Conservation (phyloP, 2,113 vertebrate genomes). For the Phrynosoma blainvillii region DNA sequence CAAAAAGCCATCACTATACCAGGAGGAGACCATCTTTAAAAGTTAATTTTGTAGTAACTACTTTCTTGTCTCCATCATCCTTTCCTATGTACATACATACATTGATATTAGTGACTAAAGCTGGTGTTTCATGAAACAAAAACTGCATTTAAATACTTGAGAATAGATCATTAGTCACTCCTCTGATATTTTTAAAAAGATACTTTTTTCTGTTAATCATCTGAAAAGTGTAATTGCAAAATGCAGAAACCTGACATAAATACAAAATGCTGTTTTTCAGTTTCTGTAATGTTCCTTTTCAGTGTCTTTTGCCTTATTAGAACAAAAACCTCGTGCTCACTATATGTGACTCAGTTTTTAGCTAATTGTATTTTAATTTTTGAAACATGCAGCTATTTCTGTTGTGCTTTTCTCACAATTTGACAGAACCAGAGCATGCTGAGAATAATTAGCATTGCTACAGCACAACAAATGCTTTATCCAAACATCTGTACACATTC, state of each 20-base stretch:
- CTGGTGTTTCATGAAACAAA: slow-evolving; percentile 33
- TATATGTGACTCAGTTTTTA: slow-evolving; percentile 74
- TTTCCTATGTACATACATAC: neutral
- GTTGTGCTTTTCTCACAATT: slow-evolving; percentile 66
- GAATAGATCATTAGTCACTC: slow-evolving; percentile 57
- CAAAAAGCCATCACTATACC: neutral
- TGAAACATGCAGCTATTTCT: slow-evolving; percentile 60
- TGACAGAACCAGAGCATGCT: slow-evolving; percentile 65
- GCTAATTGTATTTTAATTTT: slow-evolving; percentile 78
- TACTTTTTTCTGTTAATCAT: slow-evolving; percentile 32
- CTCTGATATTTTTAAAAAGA: slow-evolving; percentile 37
- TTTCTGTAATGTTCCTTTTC: slow-evolving; percentile 66
- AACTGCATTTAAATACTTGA: slow-evolving; percentile 29
- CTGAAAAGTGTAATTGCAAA: neutral
- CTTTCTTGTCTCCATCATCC: neutral
- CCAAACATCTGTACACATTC: slow-evolving; percentile 51
- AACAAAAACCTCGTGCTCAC: slow-evolving; percentile 55
- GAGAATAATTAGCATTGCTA: slow-evolving; percentile 75
- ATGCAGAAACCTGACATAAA: slow-evolving; percentile 69
- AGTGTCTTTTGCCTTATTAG: slow-evolving; percentile 44
- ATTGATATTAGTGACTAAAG: neutral
- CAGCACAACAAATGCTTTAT: slow-evolving; percentile 69
- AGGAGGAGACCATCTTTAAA: neutral
- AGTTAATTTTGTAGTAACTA: neutral
- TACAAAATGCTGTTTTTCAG: slow-evolving; percentile 37